Evolutionary conservation across 2,888 invertebrate genomes (phyloP), one percentile per base, ranked within the genome.

Genomic region (Archips xylosteana): DNA sequence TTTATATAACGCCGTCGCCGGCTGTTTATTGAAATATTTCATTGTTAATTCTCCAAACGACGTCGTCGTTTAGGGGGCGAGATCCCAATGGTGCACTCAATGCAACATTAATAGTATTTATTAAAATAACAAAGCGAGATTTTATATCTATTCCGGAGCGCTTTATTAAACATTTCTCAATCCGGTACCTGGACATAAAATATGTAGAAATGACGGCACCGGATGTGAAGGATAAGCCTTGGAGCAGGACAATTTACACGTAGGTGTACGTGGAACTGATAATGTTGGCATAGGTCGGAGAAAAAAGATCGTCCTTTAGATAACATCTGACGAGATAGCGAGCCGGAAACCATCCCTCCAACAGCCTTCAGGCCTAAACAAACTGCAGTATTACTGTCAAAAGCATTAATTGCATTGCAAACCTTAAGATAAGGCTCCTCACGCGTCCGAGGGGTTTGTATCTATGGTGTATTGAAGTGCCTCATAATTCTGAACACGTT

Each of bases 1-100:
- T 94, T 94, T 94, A 92, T 90, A 87, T 87, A 90, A 87, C 87
- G 84, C 85, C 87, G 85, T 84, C 88, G 86, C 80, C 89, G 89
- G 86, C 80, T 89, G 89, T 89, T 92, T 92, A 94, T 93, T 93
- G 90, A 94, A 92, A 92, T 93, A 92, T 91, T 91, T 92, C 91
- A 91, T 92, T 92, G 92, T 94, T 92, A 92, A 92, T 91, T 91
- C 90, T 87, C 85, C 80, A 83, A 89, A 87, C 87, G 87, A 89
- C 87, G 85, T 85, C 87, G 83, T 82, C 83, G 84, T 87, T 88
- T 84, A 82, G 80, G 89, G 88, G 88, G 87, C 81, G 87, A 83
- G 84, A 85, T 84, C 81, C 84, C 83, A 89, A 88, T 87, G 87
- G 83, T 79, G 83, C 83, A 79, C 79, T 79, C 89, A 91, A 90